Conservation (phyloP, 2,797 vertebrate species). For the Aselliscus stoliczkanus region DNA sequence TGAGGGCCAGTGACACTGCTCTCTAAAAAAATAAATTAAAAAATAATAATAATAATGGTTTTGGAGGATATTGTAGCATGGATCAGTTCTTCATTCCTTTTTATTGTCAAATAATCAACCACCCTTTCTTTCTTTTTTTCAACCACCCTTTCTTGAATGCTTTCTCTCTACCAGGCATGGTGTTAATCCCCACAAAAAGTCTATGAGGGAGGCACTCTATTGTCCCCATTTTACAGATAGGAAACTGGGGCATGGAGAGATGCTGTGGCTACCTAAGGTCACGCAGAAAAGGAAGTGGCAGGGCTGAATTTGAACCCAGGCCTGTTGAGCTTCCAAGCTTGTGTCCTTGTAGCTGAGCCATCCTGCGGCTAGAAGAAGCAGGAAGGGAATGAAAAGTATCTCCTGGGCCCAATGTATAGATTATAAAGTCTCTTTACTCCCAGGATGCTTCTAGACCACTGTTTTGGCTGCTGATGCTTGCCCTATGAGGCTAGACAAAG, state of each 20-base stretch:
- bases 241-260: background rate
- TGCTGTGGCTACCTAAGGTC: background rate
- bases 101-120: background rate
- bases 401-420: fast-evolving
- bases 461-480: fast-evolving
- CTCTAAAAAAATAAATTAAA: too few species aligned
- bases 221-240: background rate
- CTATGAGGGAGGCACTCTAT: background rate
- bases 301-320: background rate
- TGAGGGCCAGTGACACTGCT: too few species aligned
- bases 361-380: background rate
- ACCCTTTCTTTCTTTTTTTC: background rate
- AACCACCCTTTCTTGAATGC: background rate
- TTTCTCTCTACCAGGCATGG: background rate
- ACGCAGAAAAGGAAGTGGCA: background rate
- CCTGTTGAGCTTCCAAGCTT: background rate
- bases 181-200: background rate
- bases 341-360: background rate
- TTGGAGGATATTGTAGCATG: background rate
- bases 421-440: background rate
- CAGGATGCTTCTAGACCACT: background rate
- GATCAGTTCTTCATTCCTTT: background rate
- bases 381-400: background rate
- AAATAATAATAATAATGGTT: too few species aligned
- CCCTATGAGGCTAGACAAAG: background rate